A percentile compares a stretch with the other conserved stretches of the same genome.
Evolutionary conservation across 2,888 invertebrate genomes (phyloP).

Genomic region (Creontiades dilutus): DNA sequence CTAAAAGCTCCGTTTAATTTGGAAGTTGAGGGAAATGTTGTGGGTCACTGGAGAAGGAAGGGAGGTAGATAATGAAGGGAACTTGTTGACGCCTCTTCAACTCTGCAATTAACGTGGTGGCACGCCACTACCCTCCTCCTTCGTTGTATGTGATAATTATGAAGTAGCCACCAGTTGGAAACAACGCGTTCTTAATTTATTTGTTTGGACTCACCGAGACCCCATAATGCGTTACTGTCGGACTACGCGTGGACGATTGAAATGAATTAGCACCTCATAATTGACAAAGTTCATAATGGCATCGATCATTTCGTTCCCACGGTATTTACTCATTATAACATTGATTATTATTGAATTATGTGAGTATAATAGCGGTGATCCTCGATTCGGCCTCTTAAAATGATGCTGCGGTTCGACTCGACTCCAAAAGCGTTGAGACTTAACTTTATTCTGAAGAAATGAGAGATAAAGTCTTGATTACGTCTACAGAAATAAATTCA

Average conservation of each 20-base stretch:
- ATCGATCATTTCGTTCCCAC: too few relatives aligned
- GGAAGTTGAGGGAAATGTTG: background rate
- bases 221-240: background rate
- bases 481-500: too few relatives aligned
- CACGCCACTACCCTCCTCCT: background rate
- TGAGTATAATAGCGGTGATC: too few relatives aligned
- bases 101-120: conserved; percentile 24
- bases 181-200: background rate
- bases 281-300: too few relatives aligned
- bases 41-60: background rate
- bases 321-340: too few relatives aligned
- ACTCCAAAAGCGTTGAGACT: too few relatives aligned
- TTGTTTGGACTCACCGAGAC: background rate
- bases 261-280: background rate
- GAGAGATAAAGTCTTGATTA: too few relatives aligned
- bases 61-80: conserved; percentile 23
- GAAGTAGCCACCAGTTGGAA: background rate
- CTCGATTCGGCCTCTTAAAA: too few relatives aligned
- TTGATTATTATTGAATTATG: too few relatives aligned
- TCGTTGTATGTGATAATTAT: background rate
- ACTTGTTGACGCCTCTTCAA: conserved; percentile 42
- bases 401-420: too few relatives aligned
- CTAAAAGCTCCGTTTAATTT: conserved; percentile 12
- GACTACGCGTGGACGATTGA: background rate
- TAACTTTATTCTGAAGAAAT: too few relatives aligned